phyloP scores from a whole-genome alignment of 1,140 invertebrate genomes.

The Halyomorpha halys region DNA sequence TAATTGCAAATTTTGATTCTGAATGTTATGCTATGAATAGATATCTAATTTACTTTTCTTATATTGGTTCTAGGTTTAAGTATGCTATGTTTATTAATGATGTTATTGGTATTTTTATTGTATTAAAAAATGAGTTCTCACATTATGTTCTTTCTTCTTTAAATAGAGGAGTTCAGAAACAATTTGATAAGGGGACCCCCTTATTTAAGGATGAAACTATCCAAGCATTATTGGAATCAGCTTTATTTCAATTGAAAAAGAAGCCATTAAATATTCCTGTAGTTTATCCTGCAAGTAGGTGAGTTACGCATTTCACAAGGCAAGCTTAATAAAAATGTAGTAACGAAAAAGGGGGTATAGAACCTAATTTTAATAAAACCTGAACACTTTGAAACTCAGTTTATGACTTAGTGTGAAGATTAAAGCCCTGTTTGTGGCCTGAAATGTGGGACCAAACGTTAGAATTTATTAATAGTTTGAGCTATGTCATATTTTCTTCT shows the following conservation, averaged over 20 bases:
- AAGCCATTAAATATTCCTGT: conserved; percentile 23
- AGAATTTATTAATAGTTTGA: no score
- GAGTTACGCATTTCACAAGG: background rate
- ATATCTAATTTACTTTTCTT: conserved; percentile 27
- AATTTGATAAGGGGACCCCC: conserved; percentile 18
- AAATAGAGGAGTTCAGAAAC: conserved; percentile 28
- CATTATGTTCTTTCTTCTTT: background rate
- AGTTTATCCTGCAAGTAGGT: conserved; percentile 26
- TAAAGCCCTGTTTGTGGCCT: no score
- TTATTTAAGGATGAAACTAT: conserved; percentile 16
- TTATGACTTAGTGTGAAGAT: no score
- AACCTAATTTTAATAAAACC: no score
- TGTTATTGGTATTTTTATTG: background rate
- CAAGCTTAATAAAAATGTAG: no score
- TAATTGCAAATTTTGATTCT: no score
- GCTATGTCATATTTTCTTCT: no score
- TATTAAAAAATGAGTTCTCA: conserved; percentile 3
- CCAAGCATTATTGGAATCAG: conserved; percentile 27
- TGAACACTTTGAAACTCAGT: no score
- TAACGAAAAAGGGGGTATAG: no score
- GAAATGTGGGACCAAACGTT: no score
- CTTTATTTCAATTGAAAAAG: conserved; percentile 9
- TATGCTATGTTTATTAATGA: background rate
- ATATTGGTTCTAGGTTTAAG: conserved; percentile 28
- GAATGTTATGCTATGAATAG: conserved; percentile 21